Base-by-base conservation (phyloP, 2,888 invertebrate genomes). In the Agrochola lychnidis region DNA sequence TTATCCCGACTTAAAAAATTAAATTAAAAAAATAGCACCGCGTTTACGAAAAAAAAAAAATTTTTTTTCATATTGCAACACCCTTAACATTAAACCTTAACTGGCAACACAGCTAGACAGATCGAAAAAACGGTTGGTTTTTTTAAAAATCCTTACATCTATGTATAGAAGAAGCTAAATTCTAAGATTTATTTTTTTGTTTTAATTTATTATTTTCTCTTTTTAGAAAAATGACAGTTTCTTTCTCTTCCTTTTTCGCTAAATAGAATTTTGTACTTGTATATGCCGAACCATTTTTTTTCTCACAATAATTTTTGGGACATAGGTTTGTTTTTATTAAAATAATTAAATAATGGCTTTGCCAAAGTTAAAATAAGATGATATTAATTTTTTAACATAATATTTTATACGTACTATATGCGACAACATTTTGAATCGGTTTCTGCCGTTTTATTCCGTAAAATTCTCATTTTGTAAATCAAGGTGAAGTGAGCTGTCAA, bases 181-280 rank as follows among this genome's bases (percentile, higher is more conserved):
- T 62, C 77, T 88, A 85, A 75, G 69, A 77, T 61, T 69, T 72
- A 36, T 36, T 75, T 76, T 84, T 82, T 79, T 75, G 70, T 81
- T 87, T 48, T 84, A 85, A 86, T 88, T 83, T 88, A 85, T 87
- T 40, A 48, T 53, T 67, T 83, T 66, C 14, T 81, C 84, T 89
- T 88, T 88, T 90, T 89, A 87, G 85, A 90, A 89, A 89, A 90
- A 90, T 85, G 85, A 82, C 77, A 76, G 86, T 86, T 87, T 63
- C 77, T 84, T 77, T 83, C 86, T 86, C 84, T 85, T 87, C 53
- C 25, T 85, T 76, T 83, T 89, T 87, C 82, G 90, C 81, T 87
- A 91, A 90, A 92, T 94, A 92, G 86, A 95, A 94, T 96, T 96
- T 96, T 96, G 96, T 96, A 96, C 96, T 96, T 92, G 93, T 93